Evolutionary conservation across 2,113 vertebrate genomes (phyloP).

Genomic region (Pachyramphus minor): DNA sequence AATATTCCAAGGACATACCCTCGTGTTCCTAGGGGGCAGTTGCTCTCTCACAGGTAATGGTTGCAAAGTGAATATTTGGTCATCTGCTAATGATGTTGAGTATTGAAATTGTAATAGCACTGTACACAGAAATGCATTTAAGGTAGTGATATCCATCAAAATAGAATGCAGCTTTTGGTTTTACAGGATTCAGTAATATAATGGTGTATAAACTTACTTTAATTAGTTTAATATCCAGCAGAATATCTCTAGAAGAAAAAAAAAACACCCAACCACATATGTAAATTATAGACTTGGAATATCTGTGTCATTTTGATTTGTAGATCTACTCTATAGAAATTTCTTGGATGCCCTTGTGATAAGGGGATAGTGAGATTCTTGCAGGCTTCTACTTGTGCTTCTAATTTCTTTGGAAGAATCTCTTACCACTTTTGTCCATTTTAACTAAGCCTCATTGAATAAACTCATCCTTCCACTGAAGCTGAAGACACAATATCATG

Average conservation of each 20-base stretch:
- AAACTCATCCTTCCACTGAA: background rate
- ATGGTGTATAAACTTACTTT: background rate
- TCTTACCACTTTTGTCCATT: background rate
- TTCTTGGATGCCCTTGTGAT: background rate
- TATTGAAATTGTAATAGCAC: background rate
- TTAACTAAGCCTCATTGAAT: background rate
- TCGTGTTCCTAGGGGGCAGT: background rate
- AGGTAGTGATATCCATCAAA: background rate
- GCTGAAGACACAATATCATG: background rate
- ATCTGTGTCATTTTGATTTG: background rate
- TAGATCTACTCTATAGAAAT: background rate
- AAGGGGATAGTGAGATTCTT: background rate
- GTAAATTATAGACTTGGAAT: background rate
- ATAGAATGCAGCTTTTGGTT: background rate
- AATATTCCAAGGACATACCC: background rate
- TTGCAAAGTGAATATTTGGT: background rate
- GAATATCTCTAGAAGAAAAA: background rate
- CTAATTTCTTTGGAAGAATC: background rate
- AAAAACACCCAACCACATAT: too few species aligned
- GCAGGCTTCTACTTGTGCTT: background rate
- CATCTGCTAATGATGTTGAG: background rate
- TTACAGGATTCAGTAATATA: background rate
- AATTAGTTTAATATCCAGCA: background rate
- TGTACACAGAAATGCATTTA: background rate
- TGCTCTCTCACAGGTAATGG: background rate